Conservation (phyloP, 2,113 vertebrate genomes). For the Marcusenius ussheri region DNA sequence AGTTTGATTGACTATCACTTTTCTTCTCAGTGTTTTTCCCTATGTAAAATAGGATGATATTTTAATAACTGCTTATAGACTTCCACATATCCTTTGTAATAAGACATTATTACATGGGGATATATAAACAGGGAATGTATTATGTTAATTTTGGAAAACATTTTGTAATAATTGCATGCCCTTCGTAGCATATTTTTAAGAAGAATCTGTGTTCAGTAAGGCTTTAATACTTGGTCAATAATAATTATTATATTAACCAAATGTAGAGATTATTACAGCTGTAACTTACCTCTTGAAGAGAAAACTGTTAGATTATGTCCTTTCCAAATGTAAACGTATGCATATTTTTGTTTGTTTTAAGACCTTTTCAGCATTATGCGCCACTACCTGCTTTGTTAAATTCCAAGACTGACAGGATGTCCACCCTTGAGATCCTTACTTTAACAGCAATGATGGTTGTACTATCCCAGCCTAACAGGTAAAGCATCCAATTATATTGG, state of each 20-base stretch:
- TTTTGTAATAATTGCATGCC: conserved; percentile 57
- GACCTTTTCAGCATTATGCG: not conserved
- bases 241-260: conserved; percentile 62
- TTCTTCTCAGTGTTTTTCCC: conserved; percentile 46
- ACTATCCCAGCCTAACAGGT: conserved; percentile 5
- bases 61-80: conserved; percentile 63
- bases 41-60: conserved; percentile 40
- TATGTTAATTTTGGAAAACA: conserved; percentile 45
- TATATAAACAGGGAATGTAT: conserved; percentile 59
- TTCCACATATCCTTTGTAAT: conserved; percentile 67
- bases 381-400: not conserved
- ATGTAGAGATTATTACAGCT: conserved; percentile 36
- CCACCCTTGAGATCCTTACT: conserved; percentile 1
- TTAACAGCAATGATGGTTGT: conserved; percentile 8
- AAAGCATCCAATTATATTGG: conserved; percentile 64
- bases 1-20: conserved; percentile 54
- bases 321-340: not conserved
- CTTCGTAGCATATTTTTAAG: conserved; percentile 54
- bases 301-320: conserved; percentile 30
- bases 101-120: conserved; percentile 65
- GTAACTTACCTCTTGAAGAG: conserved; percentile 52
- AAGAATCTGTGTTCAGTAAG: conserved; percentile 66
- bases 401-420: not conserved
- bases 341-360: not conserved
- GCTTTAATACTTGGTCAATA: conserved; percentile 74